Evolutionary conservation across 2,113 vertebrate genomes (phyloP), one percentile per base, ranked within the genome.

Genomic region (Tenebrosternarchus preto): DNA sequence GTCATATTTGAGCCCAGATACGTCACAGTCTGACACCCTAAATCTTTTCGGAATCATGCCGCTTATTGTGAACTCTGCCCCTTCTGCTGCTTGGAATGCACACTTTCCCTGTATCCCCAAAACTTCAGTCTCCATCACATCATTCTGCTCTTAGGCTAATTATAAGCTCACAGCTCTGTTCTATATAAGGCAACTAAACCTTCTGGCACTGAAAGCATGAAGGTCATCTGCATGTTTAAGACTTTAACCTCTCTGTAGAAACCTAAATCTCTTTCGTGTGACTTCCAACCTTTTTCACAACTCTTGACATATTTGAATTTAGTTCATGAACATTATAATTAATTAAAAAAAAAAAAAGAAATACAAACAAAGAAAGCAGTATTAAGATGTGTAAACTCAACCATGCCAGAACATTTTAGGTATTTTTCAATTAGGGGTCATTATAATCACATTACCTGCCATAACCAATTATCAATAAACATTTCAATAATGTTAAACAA

Each of bases 1-100:
- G 86, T 87, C 68, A 84, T 91, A 90, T 90, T 86, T 88, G 76
- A 85, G 70, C 76, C 80, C 82, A 84, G 88, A 88, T 88, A 87
- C 84, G 84, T 82, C 59, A 67, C 46, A 78, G 70, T 31, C 71
- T 43, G 69, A 69, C 78, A 60, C 70, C 43, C n/a, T 9, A 76
- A 77, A 76, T 56, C 31, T 74, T 71, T 39, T 69, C 17, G 76
- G 31, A 68, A 75, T 25, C 80, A 25, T 55, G 39, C 68, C 66
- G 68, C 67, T 67, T 73, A 80, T 80, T 68, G 79, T 83, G 73
- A 85, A 87, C 83, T 85, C 61, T 81, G n/a, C 20, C 24, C 72
- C 86, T 83, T 81, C 76, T 75, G 43, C 5, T 59, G 55, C 15
- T 50, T 8, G 33, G n/a, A 36, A 36, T 29, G 61, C 12, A 75